A percentile compares a stretch with the other conserved stretches of the same genome.
Conservation (phyloP, 2,113 vertebrate genomes). For the Channa argus region DNA sequence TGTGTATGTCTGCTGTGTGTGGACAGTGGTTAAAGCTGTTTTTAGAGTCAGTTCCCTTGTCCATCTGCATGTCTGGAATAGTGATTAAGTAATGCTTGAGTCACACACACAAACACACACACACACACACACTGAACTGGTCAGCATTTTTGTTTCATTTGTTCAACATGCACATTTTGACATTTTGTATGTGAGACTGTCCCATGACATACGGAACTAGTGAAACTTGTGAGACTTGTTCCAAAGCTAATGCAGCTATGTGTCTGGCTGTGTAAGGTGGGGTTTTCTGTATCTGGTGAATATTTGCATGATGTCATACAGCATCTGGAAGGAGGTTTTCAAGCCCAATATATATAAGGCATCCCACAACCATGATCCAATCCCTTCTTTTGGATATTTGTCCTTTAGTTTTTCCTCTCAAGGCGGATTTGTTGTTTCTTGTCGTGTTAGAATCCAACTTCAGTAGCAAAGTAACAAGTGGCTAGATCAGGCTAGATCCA, state of each 20-base stretch:
- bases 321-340: not conserved
- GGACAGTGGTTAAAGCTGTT: conserved; percentile 51
- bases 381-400: no score
- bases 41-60: conserved; percentile 47
- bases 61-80: conserved; percentile 65
- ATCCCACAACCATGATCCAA: no score
- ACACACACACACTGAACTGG: conserved; percentile 6
- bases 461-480: no score
- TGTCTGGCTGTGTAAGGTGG: not conserved
- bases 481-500: no score
- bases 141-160: conserved; percentile 35
- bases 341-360: no score
- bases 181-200: conserved; percentile 28
- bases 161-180: not conserved
- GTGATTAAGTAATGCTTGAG: conserved; percentile 54
- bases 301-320: not conserved
- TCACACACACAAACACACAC: conserved; percentile 15
- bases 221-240: not conserved
- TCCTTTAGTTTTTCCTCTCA: no score
- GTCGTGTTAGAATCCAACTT: no score
- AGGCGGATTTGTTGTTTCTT: no score
- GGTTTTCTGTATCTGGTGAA: not conserved
- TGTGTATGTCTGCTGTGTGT: conserved; percentile 12
- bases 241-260: no score
- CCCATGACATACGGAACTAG: not conserved